Percentiles rank a stretch among this genome's conserved stretches.
phyloP scores from a whole-genome alignment of 1,140 invertebrate genomes.

The Lepidotrigona ventralis region DNA sequence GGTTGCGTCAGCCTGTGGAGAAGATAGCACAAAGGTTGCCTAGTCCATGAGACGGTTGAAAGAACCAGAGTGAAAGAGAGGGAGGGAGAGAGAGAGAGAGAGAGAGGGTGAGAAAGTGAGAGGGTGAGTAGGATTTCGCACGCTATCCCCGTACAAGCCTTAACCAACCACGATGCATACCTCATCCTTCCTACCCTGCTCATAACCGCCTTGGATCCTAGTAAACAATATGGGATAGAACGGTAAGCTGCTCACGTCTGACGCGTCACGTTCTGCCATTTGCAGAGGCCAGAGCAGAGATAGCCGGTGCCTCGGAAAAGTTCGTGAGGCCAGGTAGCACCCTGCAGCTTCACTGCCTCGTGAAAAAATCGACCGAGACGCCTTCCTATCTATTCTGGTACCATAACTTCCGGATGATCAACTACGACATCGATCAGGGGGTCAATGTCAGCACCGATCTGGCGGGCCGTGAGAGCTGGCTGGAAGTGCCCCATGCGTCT shows the following conservation, averaged over 20 bases:
- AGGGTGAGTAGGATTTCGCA: slow-evolving; percentile 23
- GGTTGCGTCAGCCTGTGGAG: neutral
- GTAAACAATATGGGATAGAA: slow-evolving; percentile 57
- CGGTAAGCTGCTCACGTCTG: slow-evolving; percentile 60
- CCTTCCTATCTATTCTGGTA: slow-evolving; percentile 95
- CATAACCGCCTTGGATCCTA: slow-evolving; percentile 41
- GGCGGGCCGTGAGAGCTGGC: slow-evolving; percentile 81
- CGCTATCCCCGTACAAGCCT: slow-evolving; percentile 26
- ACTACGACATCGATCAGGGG: slow-evolving; percentile 91
- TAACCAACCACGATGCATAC: slow-evolving; percentile 45
- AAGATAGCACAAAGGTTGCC: slow-evolving; percentile 27
- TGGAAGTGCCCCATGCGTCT: slow-evolving; percentile 85
- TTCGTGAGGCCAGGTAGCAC: slow-evolving; percentile 92
- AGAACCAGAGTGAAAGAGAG: neutral
- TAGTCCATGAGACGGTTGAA: neutral
- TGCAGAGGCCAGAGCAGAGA: slow-evolving; percentile 91
- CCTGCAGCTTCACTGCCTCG: slow-evolving; percentile 88
- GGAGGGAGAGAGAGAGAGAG: neutral
- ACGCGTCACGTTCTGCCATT: slow-evolving; percentile 60
- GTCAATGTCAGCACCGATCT: slow-evolving; percentile 90
- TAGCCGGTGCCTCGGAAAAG: slow-evolving; percentile 90
- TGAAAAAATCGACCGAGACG: slow-evolving; percentile 90
- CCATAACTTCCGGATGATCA: slow-evolving; percentile 94
- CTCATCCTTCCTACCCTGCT: neutral
- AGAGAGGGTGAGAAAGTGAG: neutral